A percentile compares a stretch with the other conserved stretches of the same genome.
Conservation (phyloP, 2,113 vertebrate genomes). For the Ploceus nigricollis region DNA sequence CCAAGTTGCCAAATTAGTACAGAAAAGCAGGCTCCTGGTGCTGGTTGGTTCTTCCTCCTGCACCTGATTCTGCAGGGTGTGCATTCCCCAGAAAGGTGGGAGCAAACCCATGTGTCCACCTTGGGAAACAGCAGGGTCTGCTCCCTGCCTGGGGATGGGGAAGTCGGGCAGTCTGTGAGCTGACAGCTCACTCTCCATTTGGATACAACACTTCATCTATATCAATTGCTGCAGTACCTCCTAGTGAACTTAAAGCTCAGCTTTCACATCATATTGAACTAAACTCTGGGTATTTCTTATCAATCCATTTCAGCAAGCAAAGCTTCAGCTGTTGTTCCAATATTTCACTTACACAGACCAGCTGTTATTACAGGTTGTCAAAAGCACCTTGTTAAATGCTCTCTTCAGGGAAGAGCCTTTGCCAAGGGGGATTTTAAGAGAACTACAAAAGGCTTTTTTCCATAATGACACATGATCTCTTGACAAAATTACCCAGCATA, state of each 20-base stretch:
- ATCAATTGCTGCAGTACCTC: neutral
- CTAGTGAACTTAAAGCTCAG: neutral
- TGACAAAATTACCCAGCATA: neutral
- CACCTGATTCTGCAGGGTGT: neutral
- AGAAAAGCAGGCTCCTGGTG: neutral
- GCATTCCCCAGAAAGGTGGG: neutral
- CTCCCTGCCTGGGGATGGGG: neutral
- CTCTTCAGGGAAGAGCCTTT: neutral
- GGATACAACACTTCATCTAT: neutral
- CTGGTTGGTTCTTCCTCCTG: neutral
- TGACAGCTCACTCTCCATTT: neutral
- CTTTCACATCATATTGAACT: neutral
- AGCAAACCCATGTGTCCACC: neutral
- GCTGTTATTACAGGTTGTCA: neutral
- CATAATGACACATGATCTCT: neutral
- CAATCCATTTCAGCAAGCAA: neutral
- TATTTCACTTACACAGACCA: neutral
- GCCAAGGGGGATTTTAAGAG: neutral
- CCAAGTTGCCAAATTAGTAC: neutral
- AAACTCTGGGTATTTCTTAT: neutral
- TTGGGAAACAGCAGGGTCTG: neutral
- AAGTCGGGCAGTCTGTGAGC: neutral
- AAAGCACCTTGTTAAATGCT: neutral
- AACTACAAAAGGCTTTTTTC: neutral
- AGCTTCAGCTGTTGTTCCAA: neutral